Base-by-base conservation (phyloP, 2,888 invertebrate genomes). In the Tortricodes alternella region DNA sequence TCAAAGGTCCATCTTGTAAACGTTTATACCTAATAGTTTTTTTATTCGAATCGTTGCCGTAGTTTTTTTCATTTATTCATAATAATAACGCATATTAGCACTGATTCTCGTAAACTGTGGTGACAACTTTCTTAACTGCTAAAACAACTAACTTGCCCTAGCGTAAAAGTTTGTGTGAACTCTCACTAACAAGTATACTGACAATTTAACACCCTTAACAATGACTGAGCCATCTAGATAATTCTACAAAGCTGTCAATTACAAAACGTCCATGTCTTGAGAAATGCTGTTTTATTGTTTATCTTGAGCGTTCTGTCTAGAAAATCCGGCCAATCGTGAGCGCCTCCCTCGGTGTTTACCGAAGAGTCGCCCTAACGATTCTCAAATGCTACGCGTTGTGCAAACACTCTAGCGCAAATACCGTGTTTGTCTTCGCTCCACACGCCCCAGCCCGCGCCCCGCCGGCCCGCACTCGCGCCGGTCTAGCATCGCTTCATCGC, bases 211-310 rank as follows among this genome's bases (percentile, higher is more conserved):
- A 86, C 81, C 81, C 73, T 75, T 81, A 84, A 88, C 84, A 85
- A 89, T 85, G 89, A 89, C 89, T 88, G 89, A 88, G 84, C 89
- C 88, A 89, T 89, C 87, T 82, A 85, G 82, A 84, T 85, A 83
- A 85, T 87, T 85, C 80, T 83, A 80, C 78, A 78, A 76, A 75
- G 77, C 78, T 76, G 83, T 85, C 87, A 84, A 85, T 88, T 87
- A 83, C 78, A 81, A 86, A 83, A 85, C 86, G 85, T 85, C 82
- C 85, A 83, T 81, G 81, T 88, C 86, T 85, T 80, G 79, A 81
- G 81, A 83, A 74, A 79, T 74, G 73, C 76, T 83, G 77, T 50
- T 85, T 85, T 85, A 83, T 84, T 86, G 85, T 88, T 86, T 83
- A 79, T 81, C 79, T 84, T 62, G 75, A 74, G 80, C 80, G 80